Conservation (phyloP, 2,113 vertebrate genomes). For the Cyprinus carpio region DNA sequence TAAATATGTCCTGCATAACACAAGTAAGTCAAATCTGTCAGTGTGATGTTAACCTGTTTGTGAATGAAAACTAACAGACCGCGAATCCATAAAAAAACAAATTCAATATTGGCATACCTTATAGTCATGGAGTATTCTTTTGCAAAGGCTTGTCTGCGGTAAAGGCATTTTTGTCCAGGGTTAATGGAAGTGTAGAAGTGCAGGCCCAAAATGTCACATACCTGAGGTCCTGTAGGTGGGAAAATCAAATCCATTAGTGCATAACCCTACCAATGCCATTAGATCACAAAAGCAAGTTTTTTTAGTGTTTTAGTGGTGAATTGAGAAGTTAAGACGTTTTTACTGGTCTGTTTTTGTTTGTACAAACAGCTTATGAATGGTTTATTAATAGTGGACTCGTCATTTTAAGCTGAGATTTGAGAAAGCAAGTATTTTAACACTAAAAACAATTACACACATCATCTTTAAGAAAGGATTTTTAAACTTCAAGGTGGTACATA, state of each 20-base stretch:
- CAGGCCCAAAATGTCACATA: constrained; percentile 98
- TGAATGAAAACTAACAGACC: background rate
- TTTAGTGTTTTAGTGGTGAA: background rate
- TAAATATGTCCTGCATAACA: constrained; percentile 89
- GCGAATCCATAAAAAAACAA: background rate
- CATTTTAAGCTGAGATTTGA: background rate
- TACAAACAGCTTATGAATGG: background rate
- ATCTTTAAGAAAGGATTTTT: background rate
- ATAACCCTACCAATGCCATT: background rate
- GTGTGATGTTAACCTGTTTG: background rate
- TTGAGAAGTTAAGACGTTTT: background rate
- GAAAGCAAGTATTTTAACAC: background rate
- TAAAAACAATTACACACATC: background rate
- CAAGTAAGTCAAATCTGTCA: background rate
- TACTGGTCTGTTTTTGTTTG: background rate
- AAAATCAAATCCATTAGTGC: background rate
- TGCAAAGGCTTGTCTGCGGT: no score
- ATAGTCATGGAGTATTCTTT: constrained; percentile 96
- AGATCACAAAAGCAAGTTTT: background rate
- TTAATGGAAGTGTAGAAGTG: no score
- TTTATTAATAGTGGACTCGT: background rate
- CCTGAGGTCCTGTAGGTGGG: constrained; percentile 72
- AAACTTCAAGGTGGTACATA: constrained; percentile 62
- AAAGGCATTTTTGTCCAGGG: no score
- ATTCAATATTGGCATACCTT: constrained; percentile 72